phyloP scores from a whole-genome alignment of 2,888 invertebrate genomes.

The Flexamia atlantica region DNA sequence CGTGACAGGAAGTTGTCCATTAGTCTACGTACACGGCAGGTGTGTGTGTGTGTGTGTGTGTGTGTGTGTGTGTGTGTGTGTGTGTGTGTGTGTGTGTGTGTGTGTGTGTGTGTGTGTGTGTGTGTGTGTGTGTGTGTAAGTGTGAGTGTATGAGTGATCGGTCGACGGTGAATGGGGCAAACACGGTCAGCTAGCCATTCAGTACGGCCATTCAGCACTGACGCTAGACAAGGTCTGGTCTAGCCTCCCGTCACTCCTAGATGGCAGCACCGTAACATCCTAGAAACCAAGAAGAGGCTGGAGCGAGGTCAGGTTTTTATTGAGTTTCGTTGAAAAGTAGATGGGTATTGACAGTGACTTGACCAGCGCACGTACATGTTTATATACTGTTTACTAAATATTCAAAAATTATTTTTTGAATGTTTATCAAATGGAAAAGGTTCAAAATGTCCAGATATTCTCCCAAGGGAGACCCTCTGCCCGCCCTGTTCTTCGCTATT shows the following conservation, averaged over 20 bases:
- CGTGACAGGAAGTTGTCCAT: conserved; percentile 28
- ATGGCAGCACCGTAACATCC: conserved; percentile 31
- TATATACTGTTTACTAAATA: too few relatives aligned
- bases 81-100: too few relatives aligned
- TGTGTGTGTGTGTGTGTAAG: too few relatives aligned
- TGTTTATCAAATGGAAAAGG: too few relatives aligned
- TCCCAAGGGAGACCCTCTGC: too few relatives aligned
- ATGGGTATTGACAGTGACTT: not conserved
- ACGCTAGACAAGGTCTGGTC: not conserved
- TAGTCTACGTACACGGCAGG: conserved; percentile 13
- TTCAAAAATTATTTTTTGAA: too few relatives aligned
- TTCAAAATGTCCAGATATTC: too few relatives aligned
- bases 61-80: too few relatives aligned
- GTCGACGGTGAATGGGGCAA: conserved; percentile 1
- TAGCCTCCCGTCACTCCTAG: not conserved
- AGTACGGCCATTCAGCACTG: conserved; percentile 31
- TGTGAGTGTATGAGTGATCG: not conserved
- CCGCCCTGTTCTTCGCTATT: too few relatives aligned
- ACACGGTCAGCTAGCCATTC: conserved; percentile 27
- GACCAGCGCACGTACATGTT: not conserved
- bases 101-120: too few relatives aligned
- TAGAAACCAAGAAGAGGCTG: not conserved
- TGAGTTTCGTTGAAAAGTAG: not conserved
- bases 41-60: too few relatives aligned
- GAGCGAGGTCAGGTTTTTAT: conserved; percentile 9